Evolutionary conservation across 2,113 vertebrate genomes (phyloP).

Genomic region (Myotis yumanensis): DNA sequence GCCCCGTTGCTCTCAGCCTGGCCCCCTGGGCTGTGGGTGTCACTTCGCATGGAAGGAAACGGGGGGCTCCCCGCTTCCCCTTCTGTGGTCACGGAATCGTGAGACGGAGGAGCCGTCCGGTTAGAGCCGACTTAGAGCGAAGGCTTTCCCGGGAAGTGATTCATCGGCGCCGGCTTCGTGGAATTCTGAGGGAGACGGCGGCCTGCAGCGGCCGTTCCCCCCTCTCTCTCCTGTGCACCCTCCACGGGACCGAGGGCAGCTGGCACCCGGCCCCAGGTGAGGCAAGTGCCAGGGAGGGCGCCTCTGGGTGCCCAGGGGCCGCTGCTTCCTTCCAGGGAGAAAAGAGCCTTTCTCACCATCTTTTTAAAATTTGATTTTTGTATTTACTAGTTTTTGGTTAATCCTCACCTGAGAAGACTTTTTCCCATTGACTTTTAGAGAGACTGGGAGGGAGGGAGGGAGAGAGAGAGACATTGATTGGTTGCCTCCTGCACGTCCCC

Average conservation of each 20-base stretch:
- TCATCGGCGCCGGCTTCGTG: background rate
- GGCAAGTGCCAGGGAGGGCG: background rate
- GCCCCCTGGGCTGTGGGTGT: rapidly evolving
- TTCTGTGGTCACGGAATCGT: background rate
- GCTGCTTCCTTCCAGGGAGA: background rate
- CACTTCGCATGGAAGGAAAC: too few relatives aligned
- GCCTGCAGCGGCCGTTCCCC: too few relatives aligned
- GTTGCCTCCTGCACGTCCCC: too few relatives aligned
- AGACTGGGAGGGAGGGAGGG: too few relatives aligned
- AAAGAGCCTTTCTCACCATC: too few relatives aligned
- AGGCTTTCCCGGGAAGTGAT: background rate
- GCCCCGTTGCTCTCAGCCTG: rapidly evolving
- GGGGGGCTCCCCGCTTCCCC: background rate
- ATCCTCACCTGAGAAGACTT: background rate
- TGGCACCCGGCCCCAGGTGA: rapidly evolving
- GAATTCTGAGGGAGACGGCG: background rate
- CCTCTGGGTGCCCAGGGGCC: background rate
- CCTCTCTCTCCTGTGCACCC: too few relatives aligned
- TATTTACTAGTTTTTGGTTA: background rate
- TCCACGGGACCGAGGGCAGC: background rate
- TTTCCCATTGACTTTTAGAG: background rate
- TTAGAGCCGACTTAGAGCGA: background rate
- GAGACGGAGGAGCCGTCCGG: rapidly evolving
- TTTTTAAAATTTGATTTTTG: too few relatives aligned
- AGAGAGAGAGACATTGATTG: background rate